Evolutionary conservation across 2,888 invertebrate genomes (phyloP).

Genomic region (Muschampia plurimacula): DNA sequence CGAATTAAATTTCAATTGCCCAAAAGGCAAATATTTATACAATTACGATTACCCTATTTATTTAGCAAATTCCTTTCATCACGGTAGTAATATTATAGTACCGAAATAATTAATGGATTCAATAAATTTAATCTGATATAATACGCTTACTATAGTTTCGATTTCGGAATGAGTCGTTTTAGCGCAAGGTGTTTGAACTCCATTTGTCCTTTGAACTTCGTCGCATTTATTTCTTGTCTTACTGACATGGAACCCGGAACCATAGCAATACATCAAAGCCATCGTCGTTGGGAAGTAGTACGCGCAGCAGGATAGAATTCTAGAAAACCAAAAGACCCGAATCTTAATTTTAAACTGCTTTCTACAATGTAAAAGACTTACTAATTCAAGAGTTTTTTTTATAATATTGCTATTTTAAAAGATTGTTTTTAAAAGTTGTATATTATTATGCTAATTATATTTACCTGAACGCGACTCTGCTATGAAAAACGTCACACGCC

Average conservation of each 20-base stretch:
- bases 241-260: constrained; percentile 95
- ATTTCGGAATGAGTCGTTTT: constrained; percentile 65
- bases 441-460: constrained; percentile 52
- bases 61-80: too few relatives aligned
- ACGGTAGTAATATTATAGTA: neutral
- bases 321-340: constrained; percentile 58
- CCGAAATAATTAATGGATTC: neutral
- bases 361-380: too few relatives aligned
- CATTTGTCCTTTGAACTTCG: constrained; percentile 70
- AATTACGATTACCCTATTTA: neutral
- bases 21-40: too few relatives aligned
- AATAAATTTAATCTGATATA: neutral
- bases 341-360: neutral
- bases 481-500: constrained; percentile 95
- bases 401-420: neutral
- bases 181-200: constrained; percentile 70
- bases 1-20: too few relatives aligned
- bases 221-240: constrained; percentile 89
- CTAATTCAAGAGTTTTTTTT: too few relatives aligned
- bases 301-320: constrained; percentile 94
- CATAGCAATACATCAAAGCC: constrained; percentile 96
- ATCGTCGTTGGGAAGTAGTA: constrained; percentile 96
- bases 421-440: neutral
- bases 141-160: constrained; percentile 48
- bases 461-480: constrained; percentile 88